A percentile compares a stretch with the other conserved stretches of the same genome.
These are phyloP conservation scores for Achatina immaculata DNA, from an alignment of 1,140 invertebrate genomes.

Conservation along the genomic window DNA sequence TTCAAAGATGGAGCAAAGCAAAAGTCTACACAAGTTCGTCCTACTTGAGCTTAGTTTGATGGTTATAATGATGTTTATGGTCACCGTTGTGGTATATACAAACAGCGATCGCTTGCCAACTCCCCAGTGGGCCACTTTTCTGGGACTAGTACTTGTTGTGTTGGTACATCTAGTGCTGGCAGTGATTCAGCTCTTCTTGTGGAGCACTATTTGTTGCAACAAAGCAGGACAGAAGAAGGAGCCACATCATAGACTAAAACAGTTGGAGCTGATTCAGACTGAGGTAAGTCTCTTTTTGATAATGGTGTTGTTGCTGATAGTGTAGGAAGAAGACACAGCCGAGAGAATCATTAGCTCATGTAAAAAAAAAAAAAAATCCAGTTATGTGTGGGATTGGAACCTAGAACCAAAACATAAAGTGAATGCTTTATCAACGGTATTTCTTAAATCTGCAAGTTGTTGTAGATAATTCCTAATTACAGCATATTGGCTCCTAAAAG, in stretches of 20 bases:
- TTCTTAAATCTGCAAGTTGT: no score
- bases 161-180: conserved; percentile 44
- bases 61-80: conserved; percentile 41
- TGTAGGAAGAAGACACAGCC: no score
- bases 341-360: no score
- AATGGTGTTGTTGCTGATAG: not conserved
- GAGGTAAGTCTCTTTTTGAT: conserved; percentile 45
- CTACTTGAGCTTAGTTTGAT: conserved; percentile 44
- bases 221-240: conserved; percentile 48
- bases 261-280: conserved; percentile 53
- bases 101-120: conserved; percentile 22
- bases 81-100: conserved; percentile 47
- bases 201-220: conserved; percentile 50
- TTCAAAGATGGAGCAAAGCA: conserved; percentile 44
- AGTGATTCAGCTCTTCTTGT: conserved; percentile 43
- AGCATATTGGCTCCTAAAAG: no score
- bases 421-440: no score
- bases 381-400: no score
- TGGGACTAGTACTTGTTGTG: conserved; percentile 39
- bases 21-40: conserved; percentile 45
- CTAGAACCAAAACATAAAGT: no score
- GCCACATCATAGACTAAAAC: conserved; percentile 54
- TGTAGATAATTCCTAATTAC: no score
- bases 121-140: conserved; percentile 45
- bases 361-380: no score